Conservation (phyloP, 2,113 vertebrate genomes). For the Dasyprocta punctata region DNA sequence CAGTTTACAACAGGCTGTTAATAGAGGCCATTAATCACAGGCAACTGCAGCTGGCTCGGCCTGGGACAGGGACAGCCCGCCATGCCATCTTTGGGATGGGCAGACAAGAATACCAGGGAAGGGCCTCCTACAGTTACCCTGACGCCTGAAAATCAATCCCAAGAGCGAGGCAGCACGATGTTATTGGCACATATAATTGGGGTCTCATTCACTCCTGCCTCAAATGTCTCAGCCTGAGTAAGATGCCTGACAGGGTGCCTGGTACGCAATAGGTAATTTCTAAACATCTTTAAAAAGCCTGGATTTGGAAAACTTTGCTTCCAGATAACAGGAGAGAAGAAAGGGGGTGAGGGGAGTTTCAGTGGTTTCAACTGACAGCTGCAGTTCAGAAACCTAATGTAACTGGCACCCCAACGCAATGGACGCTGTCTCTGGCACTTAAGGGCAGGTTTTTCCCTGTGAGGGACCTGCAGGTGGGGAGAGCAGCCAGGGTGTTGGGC, state of each 20-base stretch:
- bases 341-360: background rate
- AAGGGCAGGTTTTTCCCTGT: background rate
- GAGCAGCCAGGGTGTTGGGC: background rate
- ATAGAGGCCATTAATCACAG: slow-evolving; percentile 61
- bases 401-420: too few species aligned
- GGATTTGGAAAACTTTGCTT: background rate
- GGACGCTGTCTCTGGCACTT: background rate
- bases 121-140: background rate
- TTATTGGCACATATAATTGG: background rate
- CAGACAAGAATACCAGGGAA: background rate
- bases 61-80: slow-evolving; percentile 69
- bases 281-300: background rate
- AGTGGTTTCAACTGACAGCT: background rate
- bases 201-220: background rate
- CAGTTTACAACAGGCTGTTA: slow-evolving; percentile 80
- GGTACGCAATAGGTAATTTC: background rate
- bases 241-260: background rate
- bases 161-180: background rate
- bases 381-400: background rate
- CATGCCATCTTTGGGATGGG: background rate
- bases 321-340: background rate
- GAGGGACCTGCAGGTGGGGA: too few species aligned
- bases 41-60: slow-evolving; percentile 63
- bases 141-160: background rate
- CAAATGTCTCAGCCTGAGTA: background rate